These are phyloP conservation scores for Chelidonichthys spinosus DNA, from an alignment of 2,797 vertebrate genomes.

Conservation along the genomic window DNA sequence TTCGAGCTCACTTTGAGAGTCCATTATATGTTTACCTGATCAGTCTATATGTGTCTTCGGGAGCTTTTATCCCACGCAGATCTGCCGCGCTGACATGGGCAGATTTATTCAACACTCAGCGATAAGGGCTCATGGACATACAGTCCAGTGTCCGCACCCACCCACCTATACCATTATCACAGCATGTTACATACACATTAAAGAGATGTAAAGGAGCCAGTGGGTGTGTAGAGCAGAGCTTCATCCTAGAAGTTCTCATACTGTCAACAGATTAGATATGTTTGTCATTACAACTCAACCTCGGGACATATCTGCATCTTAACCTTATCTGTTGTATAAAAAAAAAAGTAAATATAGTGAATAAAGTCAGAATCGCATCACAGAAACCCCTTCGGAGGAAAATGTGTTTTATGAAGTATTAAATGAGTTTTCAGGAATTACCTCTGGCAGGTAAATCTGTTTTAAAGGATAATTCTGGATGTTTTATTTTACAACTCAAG, in stretches of 20 bases:
- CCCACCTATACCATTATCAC: constrained; percentile 5
- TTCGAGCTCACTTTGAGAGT: neutral
- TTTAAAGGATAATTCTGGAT: no score
- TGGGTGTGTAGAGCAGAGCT: constrained; percentile 20
- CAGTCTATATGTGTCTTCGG: constrained; percentile 4
- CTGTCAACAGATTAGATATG: constrained; percentile 59
- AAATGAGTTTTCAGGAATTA: no score
- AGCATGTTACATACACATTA: neutral
- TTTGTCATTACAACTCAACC: constrained; percentile 61
- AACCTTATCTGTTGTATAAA: no score
- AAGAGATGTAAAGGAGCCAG: constrained; percentile 38
- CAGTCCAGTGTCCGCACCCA: constrained; percentile 2
- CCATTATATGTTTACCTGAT: constrained; percentile 13
- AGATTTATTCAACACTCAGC: constrained; percentile 26
- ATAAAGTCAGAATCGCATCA: no score
- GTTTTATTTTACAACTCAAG: no score
- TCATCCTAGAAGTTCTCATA: constrained; percentile 27
- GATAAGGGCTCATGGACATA: constrained; percentile 3
- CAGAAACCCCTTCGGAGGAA: no score
- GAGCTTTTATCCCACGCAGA: constrained; percentile 27
- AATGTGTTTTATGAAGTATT: no score
- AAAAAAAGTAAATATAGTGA: no score
- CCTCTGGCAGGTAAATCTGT: no score
- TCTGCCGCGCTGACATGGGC: constrained; percentile 7
- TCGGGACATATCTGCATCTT: constrained; percentile 13